phyloP scores from a whole-genome alignment of 2,888 invertebrate genomes.

The Hirtodrosophila duncani region DNA sequence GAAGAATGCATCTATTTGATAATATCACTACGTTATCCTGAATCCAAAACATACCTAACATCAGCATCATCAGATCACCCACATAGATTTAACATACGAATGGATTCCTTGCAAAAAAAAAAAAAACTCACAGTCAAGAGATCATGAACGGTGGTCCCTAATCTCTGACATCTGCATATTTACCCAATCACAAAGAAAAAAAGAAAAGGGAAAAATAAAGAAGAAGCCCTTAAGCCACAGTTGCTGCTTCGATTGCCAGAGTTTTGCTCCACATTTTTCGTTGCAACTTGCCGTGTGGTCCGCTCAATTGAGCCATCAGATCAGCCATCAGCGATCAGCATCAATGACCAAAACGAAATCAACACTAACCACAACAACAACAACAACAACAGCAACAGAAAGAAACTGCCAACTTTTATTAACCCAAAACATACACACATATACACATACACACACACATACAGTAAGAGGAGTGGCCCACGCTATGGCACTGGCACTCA shows the following conservation, averaged over 20 bases:
- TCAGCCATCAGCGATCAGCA: no score
- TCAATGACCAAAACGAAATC: constrained; percentile 44
- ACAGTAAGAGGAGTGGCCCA: constrained; percentile 46
- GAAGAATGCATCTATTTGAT: no score
- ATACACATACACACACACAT: constrained; percentile 16
- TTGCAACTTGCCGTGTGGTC: constrained; percentile 61
- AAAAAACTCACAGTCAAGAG: not conserved
- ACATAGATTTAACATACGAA: no score
- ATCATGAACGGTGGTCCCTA: constrained; percentile 40
- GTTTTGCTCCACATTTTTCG: constrained; percentile 54
- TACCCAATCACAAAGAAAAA: not conserved
- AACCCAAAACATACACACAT: constrained; percentile 42
- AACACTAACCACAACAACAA: constrained; percentile 21
- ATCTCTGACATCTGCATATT: constrained; percentile 40
- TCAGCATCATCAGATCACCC: no score
- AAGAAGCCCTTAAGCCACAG: constrained; percentile 28
- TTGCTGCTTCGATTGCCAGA: constrained; percentile 9
- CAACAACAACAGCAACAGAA: constrained; percentile 9
- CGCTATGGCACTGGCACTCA: constrained; percentile 51
- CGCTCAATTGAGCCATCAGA: constrained; percentile 63
- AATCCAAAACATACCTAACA: no score
- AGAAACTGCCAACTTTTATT: constrained; percentile 63
- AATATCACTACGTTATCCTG: no score
- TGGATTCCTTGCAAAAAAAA: no score
- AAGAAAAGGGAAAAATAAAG: constrained; percentile 2